phyloP scores from a whole-genome alignment of 2,888 invertebrate species.

The Julus scandinavius region DNA sequence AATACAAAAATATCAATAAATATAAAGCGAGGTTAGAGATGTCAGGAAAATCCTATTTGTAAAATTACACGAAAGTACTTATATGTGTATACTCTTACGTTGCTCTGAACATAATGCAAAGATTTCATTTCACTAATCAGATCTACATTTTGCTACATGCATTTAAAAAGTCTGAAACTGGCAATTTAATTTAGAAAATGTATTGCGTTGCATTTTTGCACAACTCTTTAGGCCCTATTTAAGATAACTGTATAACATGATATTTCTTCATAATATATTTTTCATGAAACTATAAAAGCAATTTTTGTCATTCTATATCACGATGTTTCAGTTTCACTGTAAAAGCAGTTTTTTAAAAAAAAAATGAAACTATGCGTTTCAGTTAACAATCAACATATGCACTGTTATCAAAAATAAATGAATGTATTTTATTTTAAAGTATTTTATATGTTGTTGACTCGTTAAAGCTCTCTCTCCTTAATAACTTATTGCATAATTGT shows the following conservation, averaged over 20 bases:
- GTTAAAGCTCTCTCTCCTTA: no score
- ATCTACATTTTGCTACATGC: not conserved
- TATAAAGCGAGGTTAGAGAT: not conserved
- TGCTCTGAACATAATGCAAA: not conserved
- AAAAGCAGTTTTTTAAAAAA: no score
- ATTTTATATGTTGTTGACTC: no score
- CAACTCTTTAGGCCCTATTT: not conserved
- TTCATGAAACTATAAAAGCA: no score
- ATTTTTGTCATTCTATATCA: no score
- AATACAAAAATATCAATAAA: not conserved
- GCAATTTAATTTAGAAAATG: not conserved
- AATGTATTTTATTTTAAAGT: no score
- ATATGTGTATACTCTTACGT: not conserved
- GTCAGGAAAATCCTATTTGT: slow-evolving; percentile 20
- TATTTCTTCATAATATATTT: no score
- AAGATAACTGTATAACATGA: not conserved
- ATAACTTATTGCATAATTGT: no score
- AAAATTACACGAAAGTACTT: not conserved
- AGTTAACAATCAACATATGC: no score
- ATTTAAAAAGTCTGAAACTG: not conserved
- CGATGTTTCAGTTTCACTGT: no score
- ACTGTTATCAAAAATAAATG: no score
- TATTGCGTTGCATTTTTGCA: not conserved
- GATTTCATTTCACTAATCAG: slow-evolving; percentile 1
- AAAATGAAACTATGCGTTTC: no score